These are phyloP conservation scores for Danaus plexippus DNA, from an alignment of 1,140 invertebrate species.

Conservation along the genomic window DNA sequence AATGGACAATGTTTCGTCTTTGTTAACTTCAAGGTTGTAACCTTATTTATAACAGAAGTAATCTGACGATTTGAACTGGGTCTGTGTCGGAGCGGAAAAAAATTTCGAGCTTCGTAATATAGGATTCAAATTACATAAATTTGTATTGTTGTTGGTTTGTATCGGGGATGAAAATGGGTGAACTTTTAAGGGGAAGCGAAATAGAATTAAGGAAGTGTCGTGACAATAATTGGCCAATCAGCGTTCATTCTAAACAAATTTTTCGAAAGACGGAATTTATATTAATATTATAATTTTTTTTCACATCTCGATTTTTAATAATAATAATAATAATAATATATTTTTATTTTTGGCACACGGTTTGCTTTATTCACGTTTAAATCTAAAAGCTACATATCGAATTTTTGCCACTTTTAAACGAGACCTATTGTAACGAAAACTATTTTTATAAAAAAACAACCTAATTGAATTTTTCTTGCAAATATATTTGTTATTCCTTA, in stretches of 20 bases:
- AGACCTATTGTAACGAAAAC: too few species aligned
- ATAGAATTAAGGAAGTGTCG: conserved; percentile 28
- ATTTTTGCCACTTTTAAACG: too few species aligned
- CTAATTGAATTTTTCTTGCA: too few species aligned
- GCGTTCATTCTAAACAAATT: conserved; percentile 20
- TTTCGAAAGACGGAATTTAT: conserved; percentile 3
- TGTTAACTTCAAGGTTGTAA: too few species aligned
- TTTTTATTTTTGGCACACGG: neutral
- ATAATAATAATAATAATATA: neutral
- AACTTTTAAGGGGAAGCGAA: conserved; percentile 49
- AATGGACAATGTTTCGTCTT: too few species aligned
- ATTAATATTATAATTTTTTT: conserved; percentile 2
- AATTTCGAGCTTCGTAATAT: conserved; percentile 16
- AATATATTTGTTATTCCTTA: too few species aligned
- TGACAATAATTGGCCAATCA: conserved; percentile 37
- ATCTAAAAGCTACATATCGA: conserved; percentile 1
- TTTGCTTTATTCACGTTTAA: conserved; percentile 42
- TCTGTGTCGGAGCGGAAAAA: too few species aligned
- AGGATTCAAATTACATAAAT: conserved; percentile 41
- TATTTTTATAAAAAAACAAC: too few species aligned
- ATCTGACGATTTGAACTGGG: too few species aligned
- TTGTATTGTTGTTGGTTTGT: conserved; percentile 48
- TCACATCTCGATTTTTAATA: neutral
- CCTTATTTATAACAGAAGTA: too few species aligned
- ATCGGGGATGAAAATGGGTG: conserved; percentile 58